Evolutionary conservation across 2,797 vertebrate genomes (phyloP).

Genomic region (Parotocinclus haroldoi): DNA sequence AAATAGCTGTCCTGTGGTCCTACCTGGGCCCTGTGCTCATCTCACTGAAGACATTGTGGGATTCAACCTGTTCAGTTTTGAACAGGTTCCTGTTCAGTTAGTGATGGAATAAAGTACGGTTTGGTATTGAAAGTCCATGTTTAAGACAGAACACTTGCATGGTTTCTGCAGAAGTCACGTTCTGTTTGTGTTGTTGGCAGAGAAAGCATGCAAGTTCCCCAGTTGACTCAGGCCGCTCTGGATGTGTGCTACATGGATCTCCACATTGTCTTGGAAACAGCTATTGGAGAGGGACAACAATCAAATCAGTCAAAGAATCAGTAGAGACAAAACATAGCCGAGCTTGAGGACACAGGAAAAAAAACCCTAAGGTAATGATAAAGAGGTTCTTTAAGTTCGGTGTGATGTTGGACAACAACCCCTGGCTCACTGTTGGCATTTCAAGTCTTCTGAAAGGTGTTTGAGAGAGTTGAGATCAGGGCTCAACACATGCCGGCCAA

Average conservation of each 20-base stretch:
- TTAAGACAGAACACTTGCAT: neutral
- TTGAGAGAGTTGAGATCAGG: too few relatives aligned
- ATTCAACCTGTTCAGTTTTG: neutral
- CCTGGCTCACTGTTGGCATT: too few relatives aligned
- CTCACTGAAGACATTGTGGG: slow-evolving; percentile 7
- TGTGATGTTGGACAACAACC: too few relatives aligned
- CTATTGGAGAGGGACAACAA: slow-evolving; percentile 56
- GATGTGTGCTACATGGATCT: slow-evolving; percentile 98
- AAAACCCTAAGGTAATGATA: too few relatives aligned
- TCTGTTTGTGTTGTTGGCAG: slow-evolving; percentile 95
- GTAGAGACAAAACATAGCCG: too few relatives aligned
- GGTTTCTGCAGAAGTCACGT: slow-evolving; percentile 70
- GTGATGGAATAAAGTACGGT: slow-evolving; percentile 11
- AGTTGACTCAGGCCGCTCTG: slow-evolving; percentile 98
- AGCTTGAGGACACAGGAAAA: too few relatives aligned
- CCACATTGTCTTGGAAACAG: slow-evolving; percentile 98
- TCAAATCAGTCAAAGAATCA: neutral
- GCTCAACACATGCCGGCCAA: too few relatives aligned
- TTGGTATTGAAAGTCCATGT: neutral
- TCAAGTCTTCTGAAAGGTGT: too few relatives aligned
- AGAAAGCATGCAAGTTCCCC: slow-evolving; percentile 95
- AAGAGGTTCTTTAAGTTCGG: too few relatives aligned
- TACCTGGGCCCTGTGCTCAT: neutral
- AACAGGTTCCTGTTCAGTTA: slow-evolving; percentile 9
- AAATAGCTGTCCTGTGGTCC: neutral